phyloP scores from a whole-genome alignment of 2,888 invertebrate genomes.

The Copidosoma aretas region DNA sequence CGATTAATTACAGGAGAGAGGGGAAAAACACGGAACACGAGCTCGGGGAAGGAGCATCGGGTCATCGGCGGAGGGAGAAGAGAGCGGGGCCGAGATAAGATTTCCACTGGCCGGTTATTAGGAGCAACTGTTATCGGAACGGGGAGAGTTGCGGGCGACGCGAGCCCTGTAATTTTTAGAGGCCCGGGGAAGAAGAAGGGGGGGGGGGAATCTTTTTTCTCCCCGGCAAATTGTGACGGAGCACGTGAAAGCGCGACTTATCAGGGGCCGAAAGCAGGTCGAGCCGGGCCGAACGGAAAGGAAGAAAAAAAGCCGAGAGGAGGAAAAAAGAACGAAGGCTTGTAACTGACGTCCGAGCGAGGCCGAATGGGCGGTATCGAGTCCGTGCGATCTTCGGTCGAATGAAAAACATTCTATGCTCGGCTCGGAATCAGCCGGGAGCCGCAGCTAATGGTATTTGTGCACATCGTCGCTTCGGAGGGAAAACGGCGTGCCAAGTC shows the following conservation, averaged over 20 bases:
- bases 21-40: too few species aligned
- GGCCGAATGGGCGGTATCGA: too few species aligned
- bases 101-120: conserved; percentile 47
- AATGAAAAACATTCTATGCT: too few species aligned
- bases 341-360: too few species aligned
- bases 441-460: too few species aligned
- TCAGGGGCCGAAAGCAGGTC: conserved; percentile 13
- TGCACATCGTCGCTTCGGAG: too few species aligned
- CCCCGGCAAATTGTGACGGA: conserved; percentile 13
- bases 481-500: too few species aligned
- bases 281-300: not conserved
- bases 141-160: conserved; percentile 13
- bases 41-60: not conserved
- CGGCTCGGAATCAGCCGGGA: too few species aligned
- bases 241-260: conserved; percentile 27
- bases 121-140: conserved; percentile 29
- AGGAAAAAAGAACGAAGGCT: not conserved
- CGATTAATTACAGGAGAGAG: too few species aligned
- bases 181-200: not conserved
- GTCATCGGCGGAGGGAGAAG: not conserved
- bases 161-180: conserved; percentile 17
- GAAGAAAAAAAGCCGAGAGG: not conserved
- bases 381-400: too few species aligned
- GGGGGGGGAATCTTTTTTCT: not conserved
- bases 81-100: conserved; percentile 51